Evolutionary conservation across 1,140 invertebrate species (phyloP).

Genomic region (Drosophila pallidifrons): DNA sequence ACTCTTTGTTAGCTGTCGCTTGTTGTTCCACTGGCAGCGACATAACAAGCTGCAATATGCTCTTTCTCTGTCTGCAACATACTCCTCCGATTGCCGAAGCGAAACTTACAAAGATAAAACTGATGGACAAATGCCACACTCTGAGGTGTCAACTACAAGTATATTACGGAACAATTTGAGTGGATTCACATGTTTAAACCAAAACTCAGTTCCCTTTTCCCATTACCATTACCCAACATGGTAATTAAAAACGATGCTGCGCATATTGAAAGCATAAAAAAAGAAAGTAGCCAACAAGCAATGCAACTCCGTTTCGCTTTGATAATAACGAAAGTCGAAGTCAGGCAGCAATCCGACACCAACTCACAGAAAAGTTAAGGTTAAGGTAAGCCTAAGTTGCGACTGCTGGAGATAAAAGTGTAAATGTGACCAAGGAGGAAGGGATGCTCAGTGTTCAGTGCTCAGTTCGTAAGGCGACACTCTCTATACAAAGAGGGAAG

Average conservation of each 20-base stretch:
- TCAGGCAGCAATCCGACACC: conserved; percentile 68
- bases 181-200: conserved; percentile 3
- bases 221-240: background rate
- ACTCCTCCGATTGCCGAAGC: conserved; percentile 17
- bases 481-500: background rate
- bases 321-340: conserved; percentile 66
- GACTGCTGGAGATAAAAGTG: conserved; percentile 54
- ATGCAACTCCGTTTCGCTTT: conserved; percentile 10
- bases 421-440: background rate
- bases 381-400: conserved; percentile 13
- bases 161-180: conserved; percentile 1
- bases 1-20: background rate
- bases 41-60: conserved; percentile 28
- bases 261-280: background rate
- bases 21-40: conserved; percentile 9
- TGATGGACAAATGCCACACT: conserved; percentile 19
- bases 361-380: conserved; percentile 56
- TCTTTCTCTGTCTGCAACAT: conserved; percentile 22
- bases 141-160: conserved; percentile 22
- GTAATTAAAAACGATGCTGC: conserved; percentile 43
- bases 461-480: conserved; percentile 19
- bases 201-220: background rate
- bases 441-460: background rate
- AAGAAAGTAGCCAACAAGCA: background rate
- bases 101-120: conserved; percentile 30